Evolutionary conservation across 2,797 vertebrate species (phyloP), one percentile per base, ranked within the genome.

Genomic region (Spinibarbus caldwelli): DNA sequence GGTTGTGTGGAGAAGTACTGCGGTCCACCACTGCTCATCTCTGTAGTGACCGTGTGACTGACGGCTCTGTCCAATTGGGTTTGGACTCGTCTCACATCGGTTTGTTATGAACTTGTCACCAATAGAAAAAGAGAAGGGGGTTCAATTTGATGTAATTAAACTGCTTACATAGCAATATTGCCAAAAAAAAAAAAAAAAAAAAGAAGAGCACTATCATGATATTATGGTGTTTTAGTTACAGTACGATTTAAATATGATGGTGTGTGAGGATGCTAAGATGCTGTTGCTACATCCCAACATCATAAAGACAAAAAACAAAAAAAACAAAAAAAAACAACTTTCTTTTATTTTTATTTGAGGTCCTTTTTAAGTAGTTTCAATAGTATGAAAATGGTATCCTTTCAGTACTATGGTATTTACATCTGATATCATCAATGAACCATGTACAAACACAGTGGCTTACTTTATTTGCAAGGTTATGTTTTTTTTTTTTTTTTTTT

Each of bases 1-100:
- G 73, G 77, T 72, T 71, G 62, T 45, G 47, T 79, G 86, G 68
- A 72, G 81, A 38, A 21, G 70, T 78, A 23, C 80, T 49, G 75
- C 67, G 62, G 80, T 86, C 85, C 59, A 62, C 82, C 84, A 59
- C 84, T 62, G 78, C 75, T 90, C 85, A 84, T 76, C 70, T 66
- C 84, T 87, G 86, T 73, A 70, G 71, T 76, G 82, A 82, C 81
- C 85, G 79, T 43, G 64, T 88, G 84, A 88, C 82, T 67, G 86
- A 86, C 78, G 79, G 47, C 70, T 81, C 83, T 79, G 45, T 38
- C 71, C 68, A 57, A 43, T 68, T 66, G 77, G 31, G 86, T 79
- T 87, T 87, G 82, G 71, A 11, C 70, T 83, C 78, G 43, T 47
- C 41, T 47, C 29, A 75, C 29, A 41, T 54, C 26, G 10, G 0